phyloP scores from a whole-genome alignment of 2,113 vertebrate genomes.

The Leucopsar rothschildi region DNA sequence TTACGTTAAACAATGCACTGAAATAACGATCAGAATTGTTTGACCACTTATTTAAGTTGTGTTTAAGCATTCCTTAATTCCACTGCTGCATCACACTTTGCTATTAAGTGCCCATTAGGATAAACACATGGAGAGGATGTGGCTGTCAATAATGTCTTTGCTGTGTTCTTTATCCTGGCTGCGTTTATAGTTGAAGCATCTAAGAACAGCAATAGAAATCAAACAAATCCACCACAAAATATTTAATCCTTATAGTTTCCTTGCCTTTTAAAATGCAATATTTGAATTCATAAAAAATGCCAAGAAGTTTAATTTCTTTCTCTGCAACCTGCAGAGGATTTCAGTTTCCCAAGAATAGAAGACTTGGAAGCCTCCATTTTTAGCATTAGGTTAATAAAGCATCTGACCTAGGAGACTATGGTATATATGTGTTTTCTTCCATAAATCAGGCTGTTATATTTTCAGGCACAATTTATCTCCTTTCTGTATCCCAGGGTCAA shows the following conservation, averaged over 20 bases:
- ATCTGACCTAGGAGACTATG: neutral
- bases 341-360: neutral
- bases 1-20: neutral
- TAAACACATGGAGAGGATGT: conserved; percentile 12
- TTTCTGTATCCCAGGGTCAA: neutral
- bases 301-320: conserved; percentile 18
- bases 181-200: neutral
- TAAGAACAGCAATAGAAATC: neutral
- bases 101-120: neutral
- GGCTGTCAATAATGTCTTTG: neutral
- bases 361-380: neutral
- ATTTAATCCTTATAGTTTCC: neutral
- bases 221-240: neutral
- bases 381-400: neutral
- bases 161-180: neutral
- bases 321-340: neutral
- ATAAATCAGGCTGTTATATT: neutral
- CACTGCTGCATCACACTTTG: neutral
- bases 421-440: neutral
- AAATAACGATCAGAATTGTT: neutral
- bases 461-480: neutral
- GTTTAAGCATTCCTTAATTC: neutral
- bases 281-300: neutral
- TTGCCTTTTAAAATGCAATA: neutral
- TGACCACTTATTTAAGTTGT: neutral